phyloP scores from a whole-genome alignment of 2,888 invertebrate genomes.

The Scaptomyza polygonia region DNA sequence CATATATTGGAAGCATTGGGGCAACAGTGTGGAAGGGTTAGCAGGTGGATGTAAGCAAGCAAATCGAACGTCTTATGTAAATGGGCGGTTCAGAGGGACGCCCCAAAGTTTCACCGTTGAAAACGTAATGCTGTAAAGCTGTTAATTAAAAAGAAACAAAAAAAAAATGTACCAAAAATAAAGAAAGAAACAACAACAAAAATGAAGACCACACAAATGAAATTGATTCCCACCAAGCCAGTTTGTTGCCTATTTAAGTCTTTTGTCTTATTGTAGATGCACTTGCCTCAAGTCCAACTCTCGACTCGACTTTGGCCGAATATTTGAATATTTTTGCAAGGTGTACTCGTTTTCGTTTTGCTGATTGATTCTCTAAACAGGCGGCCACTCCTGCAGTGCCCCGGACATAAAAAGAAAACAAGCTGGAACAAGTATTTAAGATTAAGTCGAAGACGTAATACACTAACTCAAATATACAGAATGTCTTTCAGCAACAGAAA shows the following conservation, averaged over 20 bases:
- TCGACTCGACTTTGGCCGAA: conserved; percentile 38
- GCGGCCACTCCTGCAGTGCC: conserved; percentile 69
- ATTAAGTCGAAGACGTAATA: conserved; percentile 7
- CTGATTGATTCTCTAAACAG: conserved; percentile 69
- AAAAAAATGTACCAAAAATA: conserved; percentile 56
- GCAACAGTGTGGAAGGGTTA: not conserved
- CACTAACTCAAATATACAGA: conserved; percentile 4
- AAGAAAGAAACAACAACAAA: conserved; percentile 35
- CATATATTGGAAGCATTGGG: conserved; percentile 25
- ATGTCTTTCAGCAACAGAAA: not conserved
- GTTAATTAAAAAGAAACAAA: conserved; percentile 75
- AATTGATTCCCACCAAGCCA: conserved; percentile 58
- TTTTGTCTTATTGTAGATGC: conserved; percentile 58
- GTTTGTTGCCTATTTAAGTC: conserved; percentile 60
- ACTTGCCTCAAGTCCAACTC: conserved; percentile 52
- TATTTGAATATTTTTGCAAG: conserved; percentile 68
- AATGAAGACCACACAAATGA: conserved; percentile 59
- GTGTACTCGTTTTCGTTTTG: conserved; percentile 65
- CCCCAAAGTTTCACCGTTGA: conserved; percentile 76
- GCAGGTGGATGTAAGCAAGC: conserved; percentile 36
- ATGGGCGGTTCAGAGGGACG: conserved; percentile 60
- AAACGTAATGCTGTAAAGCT: conserved; percentile 72
- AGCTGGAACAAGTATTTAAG: conserved; percentile 3
- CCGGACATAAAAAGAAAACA: conserved; percentile 34
- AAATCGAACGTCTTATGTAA: conserved; percentile 72